Conservation (phyloP, 2,113 vertebrate species). For the Tauraco erythrolophus region DNA sequence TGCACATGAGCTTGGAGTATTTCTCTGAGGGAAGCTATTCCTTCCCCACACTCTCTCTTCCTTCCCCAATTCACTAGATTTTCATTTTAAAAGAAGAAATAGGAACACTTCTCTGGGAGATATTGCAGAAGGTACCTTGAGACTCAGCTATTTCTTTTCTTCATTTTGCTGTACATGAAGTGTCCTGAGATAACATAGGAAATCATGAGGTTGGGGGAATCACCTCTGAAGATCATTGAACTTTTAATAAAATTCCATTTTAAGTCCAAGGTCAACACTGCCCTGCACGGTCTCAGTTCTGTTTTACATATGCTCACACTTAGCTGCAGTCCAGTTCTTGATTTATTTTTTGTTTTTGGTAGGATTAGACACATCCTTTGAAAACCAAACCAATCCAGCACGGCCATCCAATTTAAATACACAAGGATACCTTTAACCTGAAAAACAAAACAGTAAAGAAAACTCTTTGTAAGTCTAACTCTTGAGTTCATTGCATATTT, state of each 20-base stretch:
- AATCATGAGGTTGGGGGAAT: neutral
- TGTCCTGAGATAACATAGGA: slow-evolving; percentile 2
- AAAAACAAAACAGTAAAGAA: neutral
- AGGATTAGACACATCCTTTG: neutral
- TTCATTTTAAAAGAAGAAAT: neutral
- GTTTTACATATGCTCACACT: neutral
- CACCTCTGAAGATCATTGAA: neutral
- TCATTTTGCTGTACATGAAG: neutral
- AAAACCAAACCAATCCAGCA: neutral
- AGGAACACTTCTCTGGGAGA: neutral
- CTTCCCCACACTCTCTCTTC: neutral
- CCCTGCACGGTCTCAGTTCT: neutral
- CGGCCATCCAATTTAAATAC: neutral
- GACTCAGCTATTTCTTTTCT: neutral
- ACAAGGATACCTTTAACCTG: neutral
- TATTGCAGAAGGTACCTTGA: neutral
- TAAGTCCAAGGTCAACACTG: neutral
- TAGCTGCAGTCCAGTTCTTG: neutral
- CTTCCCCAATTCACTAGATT: neutral
- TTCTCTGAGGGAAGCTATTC: neutral
- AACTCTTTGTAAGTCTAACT: neutral
- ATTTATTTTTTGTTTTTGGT: neutral
- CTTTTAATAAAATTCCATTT: slow-evolving; percentile 4
- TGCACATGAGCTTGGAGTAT: neutral
- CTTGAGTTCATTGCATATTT: neutral